Percentiles rank a stretch among this genome's conserved stretches.
phyloP scores from a whole-genome alignment of 2,888 invertebrate species.

The Eupithecia abbreviata region DNA sequence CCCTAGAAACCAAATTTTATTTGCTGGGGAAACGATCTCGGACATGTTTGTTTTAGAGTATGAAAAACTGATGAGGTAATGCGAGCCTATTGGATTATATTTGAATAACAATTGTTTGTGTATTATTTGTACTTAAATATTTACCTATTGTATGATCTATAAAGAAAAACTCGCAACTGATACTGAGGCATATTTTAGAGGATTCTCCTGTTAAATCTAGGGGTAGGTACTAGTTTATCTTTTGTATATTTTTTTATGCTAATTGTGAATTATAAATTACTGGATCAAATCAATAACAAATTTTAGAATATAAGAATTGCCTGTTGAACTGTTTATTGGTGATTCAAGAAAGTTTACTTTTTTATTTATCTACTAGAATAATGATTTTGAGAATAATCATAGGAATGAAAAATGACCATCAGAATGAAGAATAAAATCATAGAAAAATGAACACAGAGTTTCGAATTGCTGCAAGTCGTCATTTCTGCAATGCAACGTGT shows the following conservation, averaged over 20 bases:
- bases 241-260: neutral
- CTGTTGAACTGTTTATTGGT: neutral
- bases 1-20: neutral
- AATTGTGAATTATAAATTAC: neutral
- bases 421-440: neutral
- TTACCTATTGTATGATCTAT: neutral
- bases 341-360: neutral
- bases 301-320: neutral
- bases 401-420: no score
- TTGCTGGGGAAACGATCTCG: neutral
- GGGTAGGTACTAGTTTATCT: neutral
- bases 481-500: constrained; percentile 2
- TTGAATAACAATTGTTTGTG: neutral
- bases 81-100: neutral
- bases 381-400: no score
- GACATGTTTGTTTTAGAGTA: neutral
- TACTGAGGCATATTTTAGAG: neutral
- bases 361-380: no score
- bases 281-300: no score
- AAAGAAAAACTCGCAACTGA: no score
- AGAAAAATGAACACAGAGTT: neutral
- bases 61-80: neutral
- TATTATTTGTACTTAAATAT: neutral
- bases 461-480: neutral
- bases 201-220: neutral